A percentile compares a stretch with the other conserved stretches of the same genome.
Evolutionary conservation across 2,113 vertebrate species (phyloP).

Genomic region (Platanista minor): DNA sequence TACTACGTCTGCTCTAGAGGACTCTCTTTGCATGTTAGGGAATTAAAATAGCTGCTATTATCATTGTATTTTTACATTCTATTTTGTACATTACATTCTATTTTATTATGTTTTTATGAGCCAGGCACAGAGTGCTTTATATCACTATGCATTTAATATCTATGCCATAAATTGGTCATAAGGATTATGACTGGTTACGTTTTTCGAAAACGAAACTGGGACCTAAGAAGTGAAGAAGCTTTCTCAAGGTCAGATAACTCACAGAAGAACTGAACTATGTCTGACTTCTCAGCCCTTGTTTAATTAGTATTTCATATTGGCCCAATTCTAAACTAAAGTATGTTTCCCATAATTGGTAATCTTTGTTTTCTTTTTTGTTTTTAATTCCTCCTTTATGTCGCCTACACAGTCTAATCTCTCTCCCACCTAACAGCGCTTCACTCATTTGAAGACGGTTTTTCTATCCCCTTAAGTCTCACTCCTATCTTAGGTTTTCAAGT

Average conservation of each 20-base stretch:
- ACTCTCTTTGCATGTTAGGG: background rate
- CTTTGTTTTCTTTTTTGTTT: background rate
- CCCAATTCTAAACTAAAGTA: background rate
- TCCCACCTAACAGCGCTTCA: background rate
- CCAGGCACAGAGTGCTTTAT: background rate
- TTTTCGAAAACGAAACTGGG: constrained; percentile 31
- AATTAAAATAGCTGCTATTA: background rate
- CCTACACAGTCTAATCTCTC: background rate
- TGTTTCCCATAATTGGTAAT: background rate
- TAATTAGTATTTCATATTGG: background rate
- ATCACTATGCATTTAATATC: background rate
- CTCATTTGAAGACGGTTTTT: background rate
- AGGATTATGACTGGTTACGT: background rate
- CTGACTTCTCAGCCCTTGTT: background rate
- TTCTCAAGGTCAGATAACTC: background rate
- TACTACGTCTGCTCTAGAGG: background rate
- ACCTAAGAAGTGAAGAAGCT: background rate
- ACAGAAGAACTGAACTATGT: background rate
- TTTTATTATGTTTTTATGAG: background rate
- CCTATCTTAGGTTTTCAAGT: background rate
- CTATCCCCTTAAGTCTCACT: background rate
- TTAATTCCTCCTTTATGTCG: background rate
- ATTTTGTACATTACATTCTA: background rate
- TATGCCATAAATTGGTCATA: background rate
- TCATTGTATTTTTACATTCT: background rate